Evolutionary conservation across 1,140 invertebrate genomes (phyloP).

Genomic region (Samia ricini): DNA sequence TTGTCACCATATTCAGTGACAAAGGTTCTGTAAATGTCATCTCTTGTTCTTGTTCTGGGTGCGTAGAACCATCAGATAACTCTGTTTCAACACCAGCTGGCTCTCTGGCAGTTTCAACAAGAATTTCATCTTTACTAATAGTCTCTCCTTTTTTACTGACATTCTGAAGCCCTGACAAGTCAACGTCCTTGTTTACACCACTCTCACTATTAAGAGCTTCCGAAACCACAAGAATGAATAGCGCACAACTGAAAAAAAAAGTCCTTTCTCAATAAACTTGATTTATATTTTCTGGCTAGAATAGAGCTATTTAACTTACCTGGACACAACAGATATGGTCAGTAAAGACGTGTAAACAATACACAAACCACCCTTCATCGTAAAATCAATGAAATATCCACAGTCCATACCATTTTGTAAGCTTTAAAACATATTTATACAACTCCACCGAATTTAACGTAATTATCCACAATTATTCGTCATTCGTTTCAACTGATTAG

Average conservation of each 20-base stretch:
- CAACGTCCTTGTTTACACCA: slow-evolving; percentile 41
- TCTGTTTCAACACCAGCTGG: not conserved
- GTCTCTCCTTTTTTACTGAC: slow-evolving; percentile 52
- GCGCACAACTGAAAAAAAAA: slow-evolving; percentile 53
- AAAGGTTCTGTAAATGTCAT: slow-evolving; percentile 72
- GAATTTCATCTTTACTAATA: slow-evolving; percentile 24
- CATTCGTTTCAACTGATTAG: slow-evolving; percentile 34
- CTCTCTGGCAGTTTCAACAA: not conserved
- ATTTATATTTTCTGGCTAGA: not conserved
- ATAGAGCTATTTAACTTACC: slow-evolving; percentile 46
- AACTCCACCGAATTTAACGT: slow-evolving; percentile 26
- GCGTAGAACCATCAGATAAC: not conserved
- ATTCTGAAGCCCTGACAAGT: slow-evolving; percentile 64
- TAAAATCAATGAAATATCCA: slow-evolving; percentile 71
- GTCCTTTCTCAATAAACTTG: not conserved
- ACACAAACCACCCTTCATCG: slow-evolving; percentile 78
- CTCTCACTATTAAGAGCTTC: slow-evolving; percentile 58
- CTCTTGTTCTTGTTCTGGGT: slow-evolving; percentile 29
- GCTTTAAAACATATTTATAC: slow-evolving; percentile 58
- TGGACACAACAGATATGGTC: slow-evolving; percentile 78
- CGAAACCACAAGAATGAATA: slow-evolving; percentile 66
- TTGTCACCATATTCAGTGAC: slow-evolving; percentile 77
- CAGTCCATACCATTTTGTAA: slow-evolving; percentile 72
- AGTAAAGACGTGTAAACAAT: slow-evolving; percentile 79
- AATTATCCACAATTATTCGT: slow-evolving; percentile 33